Conservation (phyloP, 2,113 vertebrate genomes). For the Lophius piscatorius region DNA sequence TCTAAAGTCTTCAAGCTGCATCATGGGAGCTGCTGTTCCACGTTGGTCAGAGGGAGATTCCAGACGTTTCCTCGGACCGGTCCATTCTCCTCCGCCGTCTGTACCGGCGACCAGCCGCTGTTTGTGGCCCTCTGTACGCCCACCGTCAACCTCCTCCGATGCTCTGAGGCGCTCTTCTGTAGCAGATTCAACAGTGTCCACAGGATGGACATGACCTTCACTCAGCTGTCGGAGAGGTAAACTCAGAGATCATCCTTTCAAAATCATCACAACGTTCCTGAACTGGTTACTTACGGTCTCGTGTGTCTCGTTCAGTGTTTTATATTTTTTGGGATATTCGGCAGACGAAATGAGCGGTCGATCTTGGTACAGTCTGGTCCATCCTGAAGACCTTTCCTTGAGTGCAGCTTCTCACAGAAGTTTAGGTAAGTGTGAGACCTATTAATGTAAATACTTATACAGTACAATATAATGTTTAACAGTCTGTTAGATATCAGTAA, state of each 20-base stretch:
- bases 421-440: conserved; percentile 75
- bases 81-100: conserved; percentile 14
- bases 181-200: conserved; percentile 78
- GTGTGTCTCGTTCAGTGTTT: not conserved
- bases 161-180: not conserved
- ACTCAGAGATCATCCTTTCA: too few relatives aligned
- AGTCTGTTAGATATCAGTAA: too few relatives aligned
- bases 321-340: conserved; percentile 80
- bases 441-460: too few relatives aligned
- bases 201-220: conserved; percentile 80
- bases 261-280: not conserved
- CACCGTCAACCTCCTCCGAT: conserved; percentile 20
- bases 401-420: conserved; percentile 73
- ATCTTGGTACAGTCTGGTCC: conserved; percentile 88
- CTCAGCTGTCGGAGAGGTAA: conserved; percentile 71
- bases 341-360: conserved; percentile 76
- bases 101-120: conserved; percentile 20
- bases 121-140: conserved; percentile 86
- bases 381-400: conserved; percentile 79
- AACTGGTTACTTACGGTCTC: not conserved
- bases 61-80: conserved; percentile 24
- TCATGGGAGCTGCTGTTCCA: conserved; percentile 65
- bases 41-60: conserved; percentile 77
- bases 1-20: conserved; percentile 80
- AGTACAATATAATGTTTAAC: too few relatives aligned